Evolutionary conservation across 2,888 invertebrate species (phyloP), one percentile per base, ranked within the genome.

Genomic region (Psylliodes chrysocephalus): DNA sequence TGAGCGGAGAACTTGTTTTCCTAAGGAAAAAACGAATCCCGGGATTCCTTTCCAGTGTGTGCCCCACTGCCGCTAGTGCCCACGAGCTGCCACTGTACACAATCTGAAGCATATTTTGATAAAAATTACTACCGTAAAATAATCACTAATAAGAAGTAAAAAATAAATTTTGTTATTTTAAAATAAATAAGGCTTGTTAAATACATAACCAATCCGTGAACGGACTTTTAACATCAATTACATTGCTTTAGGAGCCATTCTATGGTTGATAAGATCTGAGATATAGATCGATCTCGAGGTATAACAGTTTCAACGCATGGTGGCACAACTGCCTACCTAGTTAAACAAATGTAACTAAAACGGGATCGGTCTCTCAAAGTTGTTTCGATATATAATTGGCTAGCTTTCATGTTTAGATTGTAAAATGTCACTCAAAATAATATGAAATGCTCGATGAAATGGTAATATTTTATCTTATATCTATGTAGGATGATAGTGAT

Each of bases 251-350:
- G 38, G 38, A 38, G 4, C 15, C n/a, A 15, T 14, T 38, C 38
- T 38, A 12, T 14, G 12, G 2, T 5, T 14, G 38, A 38, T 38
- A 38, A 38, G 14, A 38, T 38, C 38, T 38, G 3, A 38, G 38
- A 38, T 15, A 38, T 38, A 38, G 38, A 38, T 38, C 38, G 38
- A 38, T 12, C 3, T 14, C 2, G 14, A 38, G 14, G n/a, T n/a
- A n/a, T 38, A 38, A 38, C 38, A 38, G 38, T 38, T 12, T 38
- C 38, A 38, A 38, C 38, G 38, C 8, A 14, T 38, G 38, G 38
- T 15, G 15, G 38, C 12, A 14, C 38, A 30, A 38, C 38, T 14
- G 14, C 14, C 12, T 30, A 10, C 6, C 1, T 30, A 8, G 10
- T 5, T 30, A 8, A 30, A 5, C 3, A 25, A 5, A 25, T 7